Base-by-base conservation (phyloP, 2,888 invertebrate species). In the Teinopalpus imperialis region DNA sequence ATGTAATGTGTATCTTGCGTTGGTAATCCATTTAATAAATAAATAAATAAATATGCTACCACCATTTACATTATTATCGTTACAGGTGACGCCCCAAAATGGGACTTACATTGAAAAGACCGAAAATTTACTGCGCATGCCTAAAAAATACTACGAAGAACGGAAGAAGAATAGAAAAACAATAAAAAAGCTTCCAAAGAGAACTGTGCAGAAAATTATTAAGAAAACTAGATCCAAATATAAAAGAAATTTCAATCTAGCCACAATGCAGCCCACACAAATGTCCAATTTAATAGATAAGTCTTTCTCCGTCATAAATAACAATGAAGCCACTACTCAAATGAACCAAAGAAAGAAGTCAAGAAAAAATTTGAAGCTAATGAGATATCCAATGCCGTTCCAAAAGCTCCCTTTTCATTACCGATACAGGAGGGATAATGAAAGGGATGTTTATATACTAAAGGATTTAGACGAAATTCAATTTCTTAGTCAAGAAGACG, bases 181-280 rank as follows among this genome's bases (percentile, higher is more conserved):
- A 0, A 35, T 52, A 1, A 83, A 80, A 50, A 83, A 82, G 46
- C 45, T 65, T 0, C 76, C 81, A 2, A 86, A 69, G 53, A 63
- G 82, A 26, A 85, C 78, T 1, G 70, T 83, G 21, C 87, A 87
- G 56, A 87, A 83, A 60, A 86, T 87, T 3, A 86, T 86, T 53
- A 86, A 78, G 51, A 81, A 77, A 53, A 76, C 73, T 2, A 69
- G 51, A 40, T 52, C 59, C 0, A 79, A 66, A 48, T 53, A 63
- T n/a, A 74, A 63, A 40, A 82, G 72, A 44, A 32, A 71, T 24
- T 50, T 69, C 2, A 59, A 59, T 4, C 51, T 57, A 24, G 45
- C 57, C 13, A 67, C 70, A 0, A 69, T 56, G 7, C 8, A 40
- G 2, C 56, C 77, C 0, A 76, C 74, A 0, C 26, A 41, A 6